Evolutionary conservation across 1,140 invertebrate genomes (phyloP), one percentile per base, ranked within the genome.

Genomic region (Ruditapes philippinarum): DNA sequence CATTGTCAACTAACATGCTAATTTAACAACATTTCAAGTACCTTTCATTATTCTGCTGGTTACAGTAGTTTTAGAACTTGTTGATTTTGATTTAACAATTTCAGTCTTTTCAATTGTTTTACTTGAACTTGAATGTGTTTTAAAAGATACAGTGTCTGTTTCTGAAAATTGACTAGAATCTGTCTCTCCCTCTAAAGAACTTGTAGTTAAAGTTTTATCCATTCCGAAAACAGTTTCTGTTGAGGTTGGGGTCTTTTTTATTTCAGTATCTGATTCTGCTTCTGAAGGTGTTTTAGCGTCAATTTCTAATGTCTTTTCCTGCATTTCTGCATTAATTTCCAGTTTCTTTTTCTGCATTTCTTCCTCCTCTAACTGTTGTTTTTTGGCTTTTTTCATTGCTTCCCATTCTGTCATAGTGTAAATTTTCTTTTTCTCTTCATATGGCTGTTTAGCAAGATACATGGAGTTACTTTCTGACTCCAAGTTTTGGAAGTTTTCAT

Each of bases 401-500:
- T 95, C 94, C 94, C 94, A 94, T 90, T 95, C 94, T 25, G 92
- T 91, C 94, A 95, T 95, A 1, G 94, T 95, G 83, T 91, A 95
- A 65, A 95, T 92, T 84, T 94, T 94, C 81, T 94, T 95, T 68
- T 90, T 92, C 80, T 94, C 94, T 68, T 94, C 90, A 88, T 95
- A 95, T 12, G 94, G 94, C 19, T 91, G 91, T 86, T 89, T 89
- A 40, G 57, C 31, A n/a, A 91, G 31, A 68, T 90, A 93, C n/a
- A 89, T 86, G 25, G 86, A 74, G 28, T 88, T 88, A 45, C 74
- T 91, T 82, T 88, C 78, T 62, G 65, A 86, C 54, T 90, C 86
- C 3, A 57, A 1, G 40, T 88, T 81, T 83, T 60, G 86, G 80
- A 83, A 80, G 73, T 84, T 84, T 76, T 84, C 62, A 62, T 89